Evolutionary conservation across 2,888 invertebrate genomes (phyloP).

Genomic region (Spialia ferax): DNA sequence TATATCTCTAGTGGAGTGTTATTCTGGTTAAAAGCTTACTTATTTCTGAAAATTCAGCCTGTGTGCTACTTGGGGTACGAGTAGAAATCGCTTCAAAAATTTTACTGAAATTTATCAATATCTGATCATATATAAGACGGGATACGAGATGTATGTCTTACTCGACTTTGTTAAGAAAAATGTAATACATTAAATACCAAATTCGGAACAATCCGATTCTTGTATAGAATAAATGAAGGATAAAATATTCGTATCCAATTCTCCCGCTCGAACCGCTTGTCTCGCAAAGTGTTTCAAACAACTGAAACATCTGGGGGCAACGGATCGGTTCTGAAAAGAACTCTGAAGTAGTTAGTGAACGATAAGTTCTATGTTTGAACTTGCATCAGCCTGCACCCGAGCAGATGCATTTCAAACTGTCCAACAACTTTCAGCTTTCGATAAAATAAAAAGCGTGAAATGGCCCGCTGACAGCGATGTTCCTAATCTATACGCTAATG

Average conservation of each 20-base stretch:
- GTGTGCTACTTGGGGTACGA: no score
- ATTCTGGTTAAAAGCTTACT: no score
- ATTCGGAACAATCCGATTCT: constrained; percentile 1
- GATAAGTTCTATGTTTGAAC: constrained; percentile 70
- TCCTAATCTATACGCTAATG: constrained; percentile 23
- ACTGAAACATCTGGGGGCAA: constrained; percentile 60
- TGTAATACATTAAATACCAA: neutral
- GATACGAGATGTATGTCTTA: no score
- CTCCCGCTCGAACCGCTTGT: constrained; percentile 12
- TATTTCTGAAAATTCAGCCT: no score
- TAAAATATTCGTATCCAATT: constrained; percentile 24
- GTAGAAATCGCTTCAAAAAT: no score
- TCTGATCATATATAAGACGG: no score
- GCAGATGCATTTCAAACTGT: constrained; percentile 48
- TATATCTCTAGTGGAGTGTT: no score
- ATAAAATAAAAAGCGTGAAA: constrained; percentile 32
- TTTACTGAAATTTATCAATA: no score
- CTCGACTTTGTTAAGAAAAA: no score
- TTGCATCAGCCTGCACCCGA: constrained; percentile 56
- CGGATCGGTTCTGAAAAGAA: constrained; percentile 60
- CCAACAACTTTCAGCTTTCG: constrained; percentile 54
- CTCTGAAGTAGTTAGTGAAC: constrained; percentile 65
- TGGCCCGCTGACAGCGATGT: constrained; percentile 27
- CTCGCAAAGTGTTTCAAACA: constrained; percentile 46
- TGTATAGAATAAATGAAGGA: constrained; percentile 1